These are phyloP conservation scores for Bradypus variegatus DNA, from an alignment of 2,797 vertebrate species.

Conservation along the genomic window DNA sequence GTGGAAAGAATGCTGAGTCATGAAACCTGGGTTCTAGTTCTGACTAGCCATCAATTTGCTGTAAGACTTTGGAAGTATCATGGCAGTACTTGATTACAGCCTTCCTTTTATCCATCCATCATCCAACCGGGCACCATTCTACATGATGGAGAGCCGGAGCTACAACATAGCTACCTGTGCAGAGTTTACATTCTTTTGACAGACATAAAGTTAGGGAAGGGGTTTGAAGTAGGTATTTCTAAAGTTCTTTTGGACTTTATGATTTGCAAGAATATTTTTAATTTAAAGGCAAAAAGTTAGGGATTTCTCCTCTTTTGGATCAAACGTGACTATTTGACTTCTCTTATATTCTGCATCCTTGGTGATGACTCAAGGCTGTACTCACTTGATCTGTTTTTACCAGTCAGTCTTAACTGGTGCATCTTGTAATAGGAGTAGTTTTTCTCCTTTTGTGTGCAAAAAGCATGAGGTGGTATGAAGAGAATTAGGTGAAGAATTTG, in stretches of 20 bases:
- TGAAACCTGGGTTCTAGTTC: not conserved
- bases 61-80: not conserved
- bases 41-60: not conserved
- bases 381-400: not conserved
- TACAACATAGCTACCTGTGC: not conserved
- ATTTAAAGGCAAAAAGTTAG: not conserved
- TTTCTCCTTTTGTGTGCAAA: not conserved
- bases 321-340: not conserved
- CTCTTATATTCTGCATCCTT: not conserved
- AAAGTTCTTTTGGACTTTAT: not conserved
- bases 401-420: not conserved
- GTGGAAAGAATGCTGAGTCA: not conserved
- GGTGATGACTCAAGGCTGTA: not conserved
- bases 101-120: not conserved
- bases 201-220: not conserved
- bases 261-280: not conserved
- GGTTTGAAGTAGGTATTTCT: not conserved
- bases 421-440: not conserved
- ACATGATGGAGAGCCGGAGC: rapidly evolving
- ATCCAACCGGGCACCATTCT: not conserved
- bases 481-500: not conserved
- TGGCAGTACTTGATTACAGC: not conserved
- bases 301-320: not conserved
- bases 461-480: not conserved
- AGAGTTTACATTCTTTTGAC: not conserved